Evolutionary conservation across 2,888 invertebrate species (phyloP), one percentile per base, ranked within the genome.

Genomic region (Drosophila peninsularis): DNA sequence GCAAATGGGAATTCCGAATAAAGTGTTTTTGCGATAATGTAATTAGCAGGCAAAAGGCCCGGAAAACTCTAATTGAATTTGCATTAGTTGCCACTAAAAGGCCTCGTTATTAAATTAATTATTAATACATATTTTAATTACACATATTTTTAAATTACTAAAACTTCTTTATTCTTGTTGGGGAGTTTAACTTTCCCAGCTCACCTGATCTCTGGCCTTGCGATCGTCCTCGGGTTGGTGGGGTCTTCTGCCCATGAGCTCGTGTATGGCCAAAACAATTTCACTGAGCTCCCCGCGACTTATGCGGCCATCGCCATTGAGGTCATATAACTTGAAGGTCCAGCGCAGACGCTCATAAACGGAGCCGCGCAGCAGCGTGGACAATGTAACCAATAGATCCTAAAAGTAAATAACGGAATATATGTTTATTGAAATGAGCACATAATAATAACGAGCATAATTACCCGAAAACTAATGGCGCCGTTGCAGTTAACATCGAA

Each of bases 401-500:
- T 99, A 58, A 11, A 21, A 30, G 24, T 39, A 49, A 36, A 45
- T 14, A 27, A 57, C 54, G 49, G 0, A 10, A 17, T 24, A 49
- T 17, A 21, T 32, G 10, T 61, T 21, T 53, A 56, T 19, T 36
- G 41, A 32, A 19, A 27, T 52, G 14, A 14, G 6, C 9, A 17
- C 9, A 30, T 30, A 30, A 30, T 39, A 19, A 54, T 53, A 36
- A 32, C 57, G n/a, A 45, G 11, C 14, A 57, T 72, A 84, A 75
- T 96, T 94, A 99, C 99, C 95, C 98, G 96, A 94, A 99, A 99
- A 93, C 97, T 98, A 94, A 99, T 98, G 90, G 98, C 96, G 75
- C 98, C 98, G 92, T 97, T 98, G 94, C 97, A 97, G 94, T 98
- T 98, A 85, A 98, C 97, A 93, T 99, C 98, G 93, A 99, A 98